Evolutionary conservation across 2,113 vertebrate species (phyloP), one percentile per base, ranked within the genome.

Genomic region (Clarias magur): DNA sequence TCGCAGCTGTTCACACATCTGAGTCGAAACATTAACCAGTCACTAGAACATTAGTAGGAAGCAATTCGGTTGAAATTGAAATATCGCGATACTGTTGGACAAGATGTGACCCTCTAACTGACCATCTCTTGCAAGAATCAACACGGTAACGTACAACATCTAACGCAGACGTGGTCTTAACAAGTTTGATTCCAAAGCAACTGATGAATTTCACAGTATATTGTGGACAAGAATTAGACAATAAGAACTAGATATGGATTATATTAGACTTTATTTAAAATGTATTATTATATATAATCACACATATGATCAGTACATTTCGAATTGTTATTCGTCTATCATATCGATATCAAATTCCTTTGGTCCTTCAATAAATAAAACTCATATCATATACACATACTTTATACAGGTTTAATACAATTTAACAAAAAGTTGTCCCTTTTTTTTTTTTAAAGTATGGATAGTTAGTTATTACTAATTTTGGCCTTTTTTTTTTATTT

Each of bases 371-470:
- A 96, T 96, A 96, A 96, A 95, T 95, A 96, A 95, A 96, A 95
- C 96, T 96, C 96, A 95, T 96, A 96, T 97, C 96, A 94, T 95
- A 96, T 97, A 96, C 94, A 97, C 92, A 96, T 95, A 94, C 95
- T 95, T 95, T 97, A 94, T 96, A 97, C 94, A 97, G 95, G 94
- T 96, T 95, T 95, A 94, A 95, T 96, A 97, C 92, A 96, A 87
- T 91, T 92, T 92, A 94, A 93, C 80, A 85, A 92, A 91, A 94
- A 92, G 91, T 91, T 88, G 21, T 63, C 3, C 3, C n/a, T 65
- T 65, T n/a, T 65, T 12, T 65, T 19, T 62, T 62, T 27, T 21
- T 19, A 30, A 38, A 38, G 60, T 12, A 62, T 54, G n/a, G 82
- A 23, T 34, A 65, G 59, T 53, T 27, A n/a, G 68, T 34, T 80